Percentiles rank a stretch among this genome's conserved stretches.
These are phyloP conservation scores for Tupiocoris notatus DNA, from an alignment of 2,888 invertebrate genomes.

Conservation along the genomic window DNA sequence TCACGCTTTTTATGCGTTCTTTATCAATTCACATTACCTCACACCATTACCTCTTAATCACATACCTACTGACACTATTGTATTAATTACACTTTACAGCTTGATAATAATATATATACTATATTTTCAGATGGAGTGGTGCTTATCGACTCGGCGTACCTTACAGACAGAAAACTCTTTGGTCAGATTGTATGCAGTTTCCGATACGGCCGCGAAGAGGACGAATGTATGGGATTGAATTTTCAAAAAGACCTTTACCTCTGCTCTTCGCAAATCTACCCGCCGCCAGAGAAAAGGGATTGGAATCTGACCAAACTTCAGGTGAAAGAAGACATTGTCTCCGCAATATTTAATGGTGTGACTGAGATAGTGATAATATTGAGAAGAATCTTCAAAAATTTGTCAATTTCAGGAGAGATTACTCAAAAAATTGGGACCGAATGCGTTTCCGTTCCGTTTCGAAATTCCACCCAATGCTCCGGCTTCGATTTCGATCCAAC, in stretches of 20 bases:
- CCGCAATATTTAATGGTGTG: too few relatives aligned
- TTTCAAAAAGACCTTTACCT: constrained; percentile 92
- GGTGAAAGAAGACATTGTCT: too few relatives aligned
- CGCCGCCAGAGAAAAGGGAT: constrained; percentile 64
- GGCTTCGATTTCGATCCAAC: constrained; percentile 88
- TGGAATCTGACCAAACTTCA: constrained; percentile 67
- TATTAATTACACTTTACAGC: too few relatives aligned
- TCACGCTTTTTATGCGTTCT: too few relatives aligned
- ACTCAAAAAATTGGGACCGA: constrained; percentile 79
- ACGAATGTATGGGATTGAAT: constrained; percentile 91
- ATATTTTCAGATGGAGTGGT: constrained; percentile 92
- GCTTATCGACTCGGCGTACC: constrained; percentile 81
- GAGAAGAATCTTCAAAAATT: too few relatives aligned
- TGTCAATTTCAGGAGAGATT: constrained; percentile 79
- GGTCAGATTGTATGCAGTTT: constrained; percentile 87
- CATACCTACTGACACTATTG: too few relatives aligned
- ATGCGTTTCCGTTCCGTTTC: constrained; percentile 83
- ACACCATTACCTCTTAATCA: too few relatives aligned
- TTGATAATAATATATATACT: too few relatives aligned
- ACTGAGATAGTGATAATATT: too few relatives aligned
- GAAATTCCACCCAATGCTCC: constrained; percentile 79
- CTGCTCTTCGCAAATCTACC: constrained; percentile 82
- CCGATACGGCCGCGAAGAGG: constrained; percentile 88
- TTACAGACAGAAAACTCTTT: constrained; percentile 80
- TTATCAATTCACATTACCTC: too few relatives aligned